Base-by-base conservation (phyloP, 2,113 vertebrate species). In the Bubo scandiacus region DNA sequence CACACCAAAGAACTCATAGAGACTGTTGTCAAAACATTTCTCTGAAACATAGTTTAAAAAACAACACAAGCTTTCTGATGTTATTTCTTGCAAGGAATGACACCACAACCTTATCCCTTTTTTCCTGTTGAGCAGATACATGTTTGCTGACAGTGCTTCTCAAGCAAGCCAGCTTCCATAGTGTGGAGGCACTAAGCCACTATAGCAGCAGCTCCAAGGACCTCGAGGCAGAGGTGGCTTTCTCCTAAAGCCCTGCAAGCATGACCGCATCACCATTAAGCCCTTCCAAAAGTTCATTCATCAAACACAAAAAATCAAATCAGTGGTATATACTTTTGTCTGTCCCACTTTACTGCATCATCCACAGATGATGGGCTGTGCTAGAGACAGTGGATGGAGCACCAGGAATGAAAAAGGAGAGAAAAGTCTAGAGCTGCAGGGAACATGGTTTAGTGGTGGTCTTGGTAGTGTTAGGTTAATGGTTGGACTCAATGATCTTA, bases 1-100 rank as follows among this genome's bases (percentile, higher is more conserved):
- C 18, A 17, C 87, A 93, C 99, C 98, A 97, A 99, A 99, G 95
- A 98, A 93, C 82, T 97, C 98, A 0, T 98, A 96, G 97, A 99
- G 99, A 36, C 92, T 81, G 38, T 96, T 95, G 73, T 99, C 99
- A 62, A 99, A 99, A 97, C 99, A 99, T 78, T 98, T 99, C 45
- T 93, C 99, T 99, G 97, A 90, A 96, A 94, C 1, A 6, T 12
- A 81, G 43, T 89, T 94, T 65, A 20, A 83, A 82, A 89, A 85
- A 52, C 26, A 87, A 36, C 14, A 87, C 30, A 66, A 58, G 32
- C 4, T 61, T 88, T 95, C 54, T 80, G 59, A 92, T 51, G 51
- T 92, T 78, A 71, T 71, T 94, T 68, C 36, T 54, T 67, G 12
- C 10, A 43, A 82, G 55, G 52, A 87, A 66, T 21, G 3, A 20